A percentile compares a stretch with the other conserved stretches of the same genome.
These are phyloP conservation scores for Eumacrocentrus americanus DNA, from an alignment of 2,888 invertebrate species.

Conservation along the genomic window DNA sequence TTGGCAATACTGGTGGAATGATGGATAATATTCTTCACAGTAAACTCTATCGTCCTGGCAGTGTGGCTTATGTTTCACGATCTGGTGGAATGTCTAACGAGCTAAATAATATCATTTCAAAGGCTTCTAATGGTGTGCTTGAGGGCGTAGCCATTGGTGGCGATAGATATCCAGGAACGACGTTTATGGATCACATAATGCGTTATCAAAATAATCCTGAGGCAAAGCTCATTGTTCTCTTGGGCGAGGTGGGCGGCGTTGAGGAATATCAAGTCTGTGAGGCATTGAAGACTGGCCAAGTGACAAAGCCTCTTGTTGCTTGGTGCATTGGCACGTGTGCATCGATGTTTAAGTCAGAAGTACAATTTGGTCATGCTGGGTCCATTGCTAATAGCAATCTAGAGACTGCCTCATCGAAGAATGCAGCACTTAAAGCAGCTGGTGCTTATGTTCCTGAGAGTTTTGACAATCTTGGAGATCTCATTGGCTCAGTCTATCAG, in stretches of 20 bases:
- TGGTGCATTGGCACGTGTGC: constrained; percentile 98
- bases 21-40: constrained; percentile 98
- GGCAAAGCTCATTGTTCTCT: constrained; percentile 91
- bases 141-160: constrained; percentile 99
- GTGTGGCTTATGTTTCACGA: constrained; percentile 97
- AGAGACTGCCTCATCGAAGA: constrained; percentile 95
- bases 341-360: constrained; percentile 69
- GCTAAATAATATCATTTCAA: constrained; percentile 95
- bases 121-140: constrained; percentile 95
- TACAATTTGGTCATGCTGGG: constrained; percentile 99
- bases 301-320: constrained; percentile 94
- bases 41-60: constrained; percentile 94
- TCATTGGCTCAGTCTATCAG: constrained; percentile 76
- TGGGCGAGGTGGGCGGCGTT: constrained; percentile 98
- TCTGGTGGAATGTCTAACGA: constrained; percentile 99
- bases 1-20: constrained; percentile 99
- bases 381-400: constrained; percentile 93
- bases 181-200: constrained; percentile 96
- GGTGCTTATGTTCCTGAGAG: constrained; percentile 92
- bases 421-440: constrained; percentile 77
- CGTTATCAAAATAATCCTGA: constrained; percentile 81
- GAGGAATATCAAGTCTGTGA: constrained; percentile 97
- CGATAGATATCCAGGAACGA: constrained; percentile 96
- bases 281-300: constrained; percentile 78
- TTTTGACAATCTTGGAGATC: constrained; percentile 88